phyloP scores from a whole-genome alignment of 2,888 invertebrate genomes.

The Eupithecia centaureata region DNA sequence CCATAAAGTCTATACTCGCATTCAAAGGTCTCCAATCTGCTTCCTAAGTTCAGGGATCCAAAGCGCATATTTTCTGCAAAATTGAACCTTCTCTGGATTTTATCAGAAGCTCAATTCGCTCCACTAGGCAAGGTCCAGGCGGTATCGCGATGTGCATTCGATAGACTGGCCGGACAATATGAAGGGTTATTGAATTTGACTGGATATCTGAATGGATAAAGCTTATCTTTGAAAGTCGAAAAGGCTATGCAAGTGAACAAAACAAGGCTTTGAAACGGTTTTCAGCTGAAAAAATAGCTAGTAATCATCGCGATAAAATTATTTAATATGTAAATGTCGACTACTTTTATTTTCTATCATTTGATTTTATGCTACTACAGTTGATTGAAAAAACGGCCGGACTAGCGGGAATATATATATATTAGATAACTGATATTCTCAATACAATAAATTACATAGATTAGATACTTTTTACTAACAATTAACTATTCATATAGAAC shows the following conservation, averaged over 20 bases:
- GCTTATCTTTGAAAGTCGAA: conserved; percentile 15
- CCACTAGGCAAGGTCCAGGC: conserved; percentile 31
- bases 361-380: not conserved
- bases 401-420: too few relatives aligned
- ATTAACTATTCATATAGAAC: too few relatives aligned
- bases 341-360: not conserved
- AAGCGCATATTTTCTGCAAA: conserved; percentile 40
- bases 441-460: too few relatives aligned
- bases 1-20: not conserved
- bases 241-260: not conserved
- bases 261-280: not conserved
- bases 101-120: conserved; percentile 37
- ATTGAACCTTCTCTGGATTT: conserved; percentile 36
- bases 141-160: conserved; percentile 46
- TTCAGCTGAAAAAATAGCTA: not conserved
- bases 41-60: conserved; percentile 29
- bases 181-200: conserved; percentile 48
- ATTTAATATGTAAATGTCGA: too few relatives aligned
- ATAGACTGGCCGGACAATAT: conserved; percentile 47
- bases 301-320: not conserved
- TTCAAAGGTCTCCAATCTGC: conserved; percentile 10
- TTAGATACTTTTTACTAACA: too few relatives aligned
- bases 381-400: too few relatives aligned
- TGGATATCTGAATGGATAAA: conserved; percentile 28
- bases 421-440: too few relatives aligned